These are phyloP conservation scores for Coecobrya sp. DNA, from an alignment of 2,888 invertebrate genomes.

Conservation along the genomic window DNA sequence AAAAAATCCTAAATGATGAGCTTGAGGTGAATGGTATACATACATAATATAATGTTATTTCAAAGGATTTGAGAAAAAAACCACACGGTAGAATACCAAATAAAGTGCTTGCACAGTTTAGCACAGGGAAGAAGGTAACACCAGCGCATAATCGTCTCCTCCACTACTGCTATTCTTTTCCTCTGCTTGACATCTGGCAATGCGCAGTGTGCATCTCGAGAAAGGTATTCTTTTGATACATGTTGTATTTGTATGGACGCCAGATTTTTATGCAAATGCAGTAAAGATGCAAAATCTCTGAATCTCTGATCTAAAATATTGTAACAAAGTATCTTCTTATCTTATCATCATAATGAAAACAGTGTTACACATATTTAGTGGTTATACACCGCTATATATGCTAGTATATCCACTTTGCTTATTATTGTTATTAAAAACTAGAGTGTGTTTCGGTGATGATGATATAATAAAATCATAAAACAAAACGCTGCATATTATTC, in stretches of 20 bases:
- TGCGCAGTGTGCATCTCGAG: conserved; percentile 29
- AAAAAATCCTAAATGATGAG: background rate
- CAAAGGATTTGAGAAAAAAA: conserved; percentile 3
- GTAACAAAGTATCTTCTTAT: conserved; percentile 11
- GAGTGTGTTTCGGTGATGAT: background rate
- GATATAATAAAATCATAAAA: conserved; percentile 43
- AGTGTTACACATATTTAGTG: background rate
- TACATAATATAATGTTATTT: background rate
- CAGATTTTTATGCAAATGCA: conserved; percentile 68
- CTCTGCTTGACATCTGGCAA: conserved; percentile 61
- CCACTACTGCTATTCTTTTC: background rate
- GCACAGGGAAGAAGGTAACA: too few relatives aligned
- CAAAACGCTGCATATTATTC: conserved; percentile 16
- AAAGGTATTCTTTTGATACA: conserved; percentile 24
- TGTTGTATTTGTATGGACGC: conserved; percentile 41
- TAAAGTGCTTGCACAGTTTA: background rate
- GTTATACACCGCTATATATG: too few relatives aligned
- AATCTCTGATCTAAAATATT: background rate
- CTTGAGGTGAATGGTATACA: background rate
- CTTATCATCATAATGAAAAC: conserved; percentile 10
- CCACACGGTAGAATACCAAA: background rate
- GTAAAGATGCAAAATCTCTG: conserved; percentile 32
- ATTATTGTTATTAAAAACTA: background rate
- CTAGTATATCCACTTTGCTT: background rate
- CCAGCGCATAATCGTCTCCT: background rate